A percentile compares a stretch with the other conserved stretches of the same genome.
Evolutionary conservation across 2,797 vertebrate species (phyloP).

Genomic region (Argentina silus): DNA sequence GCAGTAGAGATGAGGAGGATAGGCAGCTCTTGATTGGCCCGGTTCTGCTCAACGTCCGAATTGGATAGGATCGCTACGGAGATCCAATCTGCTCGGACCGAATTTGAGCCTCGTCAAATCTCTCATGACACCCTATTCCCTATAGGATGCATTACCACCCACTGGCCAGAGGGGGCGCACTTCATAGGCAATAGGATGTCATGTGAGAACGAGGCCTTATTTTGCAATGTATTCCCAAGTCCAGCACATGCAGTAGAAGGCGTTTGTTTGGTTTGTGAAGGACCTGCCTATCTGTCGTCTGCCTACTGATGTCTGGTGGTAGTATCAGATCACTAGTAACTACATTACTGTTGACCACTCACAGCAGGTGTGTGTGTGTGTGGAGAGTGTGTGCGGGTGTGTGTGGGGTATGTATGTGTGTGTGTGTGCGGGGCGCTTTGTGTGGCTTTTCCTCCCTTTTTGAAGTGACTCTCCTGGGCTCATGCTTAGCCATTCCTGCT

Average conservation of each 20-base stretch:
- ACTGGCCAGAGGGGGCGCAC: too few relatives aligned
- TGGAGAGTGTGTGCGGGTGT: too few relatives aligned
- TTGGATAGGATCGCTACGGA: neutral
- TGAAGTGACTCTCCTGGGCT: too few relatives aligned
- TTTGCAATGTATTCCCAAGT: too few relatives aligned
- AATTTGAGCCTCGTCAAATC: constrained; percentile 12
- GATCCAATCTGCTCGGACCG: neutral
- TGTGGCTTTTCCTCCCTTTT: too few relatives aligned
- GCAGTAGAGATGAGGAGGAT: constrained; percentile 53
- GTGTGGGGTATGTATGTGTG: too few relatives aligned
- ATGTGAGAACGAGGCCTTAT: too few relatives aligned
- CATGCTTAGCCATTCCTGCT: too few relatives aligned
- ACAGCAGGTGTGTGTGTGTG: constrained; percentile 13
- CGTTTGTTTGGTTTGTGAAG: constrained; percentile 3
- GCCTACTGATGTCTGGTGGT: neutral
- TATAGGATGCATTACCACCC: too few relatives aligned
- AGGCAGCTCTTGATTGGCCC: constrained; percentile 55
- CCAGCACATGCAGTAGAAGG: too few relatives aligned
- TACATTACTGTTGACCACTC: constrained; percentile 12
- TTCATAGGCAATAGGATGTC: too few relatives aligned
- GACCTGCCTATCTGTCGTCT: constrained; percentile 55
- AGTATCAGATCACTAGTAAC: neutral
- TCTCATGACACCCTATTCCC: neutral
- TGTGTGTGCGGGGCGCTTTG: too few relatives aligned
- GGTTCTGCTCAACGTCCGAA: constrained; percentile 1